phyloP scores from a whole-genome alignment of 2,888 invertebrate genomes.

The Volucella inflata region DNA sequence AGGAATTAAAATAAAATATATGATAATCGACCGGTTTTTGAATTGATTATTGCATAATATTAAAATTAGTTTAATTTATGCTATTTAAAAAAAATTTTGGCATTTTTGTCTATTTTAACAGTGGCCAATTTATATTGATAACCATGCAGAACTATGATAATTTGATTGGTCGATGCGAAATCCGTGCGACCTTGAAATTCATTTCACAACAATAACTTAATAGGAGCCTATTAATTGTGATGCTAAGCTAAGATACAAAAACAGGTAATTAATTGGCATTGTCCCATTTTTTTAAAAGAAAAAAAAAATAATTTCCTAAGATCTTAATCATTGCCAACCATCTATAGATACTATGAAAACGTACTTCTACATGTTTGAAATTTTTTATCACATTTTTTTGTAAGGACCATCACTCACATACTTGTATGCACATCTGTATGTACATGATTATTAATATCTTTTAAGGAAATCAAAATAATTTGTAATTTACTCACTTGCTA shows the following conservation, averaged over 20 bases:
- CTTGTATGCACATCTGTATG: conserved; percentile 14
- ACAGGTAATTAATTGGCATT: conserved; percentile 25
- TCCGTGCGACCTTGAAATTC: conserved; percentile 64
- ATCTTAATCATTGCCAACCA: conserved; percentile 2
- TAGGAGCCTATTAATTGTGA: conserved; percentile 47
- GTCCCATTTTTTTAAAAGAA: conserved; percentile 34
- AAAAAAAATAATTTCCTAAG: background rate
- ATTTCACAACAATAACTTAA: conserved; percentile 29
- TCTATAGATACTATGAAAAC: background rate
- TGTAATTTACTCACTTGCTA: conserved; percentile 68
- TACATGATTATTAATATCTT: no score
- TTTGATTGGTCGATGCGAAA: conserved; percentile 65
- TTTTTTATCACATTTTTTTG: conserved; percentile 32
- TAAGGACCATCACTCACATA: conserved; percentile 25
- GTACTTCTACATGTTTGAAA: conserved; percentile 6
- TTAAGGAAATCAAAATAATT: conserved; percentile 4
- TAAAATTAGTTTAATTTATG: conserved; percentile 68
- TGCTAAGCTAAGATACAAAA: conserved; percentile 22
- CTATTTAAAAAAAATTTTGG: background rate
- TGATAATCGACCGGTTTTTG: conserved; percentile 64
- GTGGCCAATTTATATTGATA: conserved; percentile 20
- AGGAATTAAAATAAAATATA: conserved; percentile 42
- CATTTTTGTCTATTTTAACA: conserved; percentile 53
- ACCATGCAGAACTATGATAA: conserved; percentile 53
- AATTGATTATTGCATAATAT: conserved; percentile 69